These are phyloP conservation scores for Sebastes miniatus DNA, from an alignment of 2,797 vertebrate species.

Conservation along the genomic window DNA sequence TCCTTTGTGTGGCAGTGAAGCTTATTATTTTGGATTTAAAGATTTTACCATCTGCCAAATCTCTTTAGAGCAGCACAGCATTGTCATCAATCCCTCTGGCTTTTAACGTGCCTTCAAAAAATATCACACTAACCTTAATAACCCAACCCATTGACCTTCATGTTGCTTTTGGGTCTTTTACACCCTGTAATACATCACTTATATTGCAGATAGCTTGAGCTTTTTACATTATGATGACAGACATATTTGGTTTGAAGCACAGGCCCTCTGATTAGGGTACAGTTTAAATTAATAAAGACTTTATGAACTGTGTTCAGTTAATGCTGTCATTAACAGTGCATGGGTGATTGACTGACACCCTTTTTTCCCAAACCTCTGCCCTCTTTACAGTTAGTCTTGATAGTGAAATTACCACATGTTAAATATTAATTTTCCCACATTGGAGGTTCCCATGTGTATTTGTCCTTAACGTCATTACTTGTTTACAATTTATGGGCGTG, in stretches of 20 bases:
- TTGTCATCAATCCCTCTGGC: not conserved
- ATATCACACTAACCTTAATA: slow-evolving; percentile 33
- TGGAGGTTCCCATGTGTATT: slow-evolving; percentile 29
- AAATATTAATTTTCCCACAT: slow-evolving; percentile 19
- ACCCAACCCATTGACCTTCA: slow-evolving; percentile 21
- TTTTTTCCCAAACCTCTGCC: slow-evolving; percentile 35
- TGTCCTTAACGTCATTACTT: slow-evolving; percentile 43
- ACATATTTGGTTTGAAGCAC: slow-evolving; percentile 33
- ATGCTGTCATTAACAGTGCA: slow-evolving; percentile 46
- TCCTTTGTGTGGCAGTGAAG: not conserved
- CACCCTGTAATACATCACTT: slow-evolving; percentile 24
- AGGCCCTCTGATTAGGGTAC: slow-evolving; percentile 34
- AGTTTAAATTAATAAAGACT: slow-evolving; percentile 55
- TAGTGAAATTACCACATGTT: slow-evolving; percentile 22
- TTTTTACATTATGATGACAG: slow-evolving; percentile 32
- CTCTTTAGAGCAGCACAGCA: not conserved
- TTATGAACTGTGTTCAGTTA: slow-evolving; percentile 55
- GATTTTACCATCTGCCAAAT: not conserved
- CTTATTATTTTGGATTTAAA: slow-evolving; percentile 17
- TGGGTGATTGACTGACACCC: slow-evolving; percentile 50
- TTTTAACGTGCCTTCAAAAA: slow-evolving; percentile 13
- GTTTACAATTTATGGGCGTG: slow-evolving; percentile 46
- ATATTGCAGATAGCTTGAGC: not conserved
- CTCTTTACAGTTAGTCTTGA: slow-evolving; percentile 19
- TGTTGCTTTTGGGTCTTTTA: slow-evolving; percentile 31